phyloP scores from a whole-genome alignment of 2,113 vertebrate genomes.

The Oreotrochilus melanogaster region DNA sequence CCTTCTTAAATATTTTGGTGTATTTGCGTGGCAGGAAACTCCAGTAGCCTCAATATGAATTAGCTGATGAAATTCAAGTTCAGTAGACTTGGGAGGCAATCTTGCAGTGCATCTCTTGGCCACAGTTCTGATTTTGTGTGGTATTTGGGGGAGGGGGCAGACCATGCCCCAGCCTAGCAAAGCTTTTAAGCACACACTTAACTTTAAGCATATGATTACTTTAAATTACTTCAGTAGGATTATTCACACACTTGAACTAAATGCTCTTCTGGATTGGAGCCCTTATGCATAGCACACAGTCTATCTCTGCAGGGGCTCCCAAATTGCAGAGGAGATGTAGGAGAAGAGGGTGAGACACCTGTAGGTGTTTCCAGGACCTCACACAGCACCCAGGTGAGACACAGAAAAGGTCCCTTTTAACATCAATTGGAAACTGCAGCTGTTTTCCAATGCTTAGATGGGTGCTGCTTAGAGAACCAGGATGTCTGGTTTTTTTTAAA shows the following conservation, averaged over 20 bases:
- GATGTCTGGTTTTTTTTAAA: neutral
- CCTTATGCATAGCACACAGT: neutral
- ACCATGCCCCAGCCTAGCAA: neutral
- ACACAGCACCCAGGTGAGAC: neutral
- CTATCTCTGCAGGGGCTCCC: neutral
- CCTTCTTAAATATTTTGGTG: neutral
- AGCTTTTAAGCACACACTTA: constrained; percentile 16
- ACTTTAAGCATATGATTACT: constrained; percentile 26
- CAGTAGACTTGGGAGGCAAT: neutral
- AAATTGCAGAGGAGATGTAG: neutral
- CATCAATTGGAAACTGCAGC: neutral
- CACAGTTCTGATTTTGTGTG: neutral
- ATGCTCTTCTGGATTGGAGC: neutral
- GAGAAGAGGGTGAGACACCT: neutral
- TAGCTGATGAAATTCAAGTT: neutral
- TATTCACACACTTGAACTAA: constrained; percentile 51
- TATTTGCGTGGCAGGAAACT: neutral
- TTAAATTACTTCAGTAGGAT: constrained; percentile 47
- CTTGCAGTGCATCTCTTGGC: neutral
- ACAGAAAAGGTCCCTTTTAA: neutral
- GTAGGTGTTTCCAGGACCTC: neutral
- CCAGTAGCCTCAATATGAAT: neutral
- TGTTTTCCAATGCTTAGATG: neutral
- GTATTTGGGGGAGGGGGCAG: neutral
- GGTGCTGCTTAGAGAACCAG: neutral